Conservation (phyloP, 2,888 invertebrate genomes). For the Oligia fasciuncula region DNA sequence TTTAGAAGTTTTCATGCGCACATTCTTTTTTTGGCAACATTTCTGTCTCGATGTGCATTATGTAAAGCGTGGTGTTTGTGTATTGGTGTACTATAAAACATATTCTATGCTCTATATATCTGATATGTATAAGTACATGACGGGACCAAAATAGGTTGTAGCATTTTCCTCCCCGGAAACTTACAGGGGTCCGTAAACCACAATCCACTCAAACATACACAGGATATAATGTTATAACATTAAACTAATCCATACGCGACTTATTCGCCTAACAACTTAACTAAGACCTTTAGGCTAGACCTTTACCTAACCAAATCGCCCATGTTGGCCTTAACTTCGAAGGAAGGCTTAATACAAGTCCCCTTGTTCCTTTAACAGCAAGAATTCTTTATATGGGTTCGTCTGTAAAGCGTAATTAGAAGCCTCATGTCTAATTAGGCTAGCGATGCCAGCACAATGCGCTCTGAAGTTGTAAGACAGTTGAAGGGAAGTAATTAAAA, state of each 20-base stretch:
- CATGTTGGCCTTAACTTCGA: conserved; percentile 15
- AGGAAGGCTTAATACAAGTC: conserved; percentile 12
- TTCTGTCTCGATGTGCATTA: background rate
- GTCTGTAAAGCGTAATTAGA: conserved; percentile 80
- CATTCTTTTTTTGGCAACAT: background rate
- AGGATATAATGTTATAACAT: conserved; percentile 11
- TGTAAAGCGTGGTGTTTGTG: background rate
- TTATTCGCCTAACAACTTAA: conserved; percentile 9
- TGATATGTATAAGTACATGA: background rate
- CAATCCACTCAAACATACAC: background rate
- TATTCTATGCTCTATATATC: background rate
- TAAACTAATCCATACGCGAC: conserved; percentile 16
- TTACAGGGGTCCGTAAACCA: background rate
- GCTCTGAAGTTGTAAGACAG: conserved; percentile 80
- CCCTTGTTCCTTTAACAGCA: conserved; percentile 21
- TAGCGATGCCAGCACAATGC: conserved; percentile 69
- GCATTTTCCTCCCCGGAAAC: background rate
- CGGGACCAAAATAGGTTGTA: background rate
- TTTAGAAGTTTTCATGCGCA: background rate
- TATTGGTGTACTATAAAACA: background rate
- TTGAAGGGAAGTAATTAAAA: conserved; percentile 84
- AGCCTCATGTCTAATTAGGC: conserved; percentile 79
- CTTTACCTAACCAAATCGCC: conserved; percentile 18
- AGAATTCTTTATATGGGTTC: conserved; percentile 54
- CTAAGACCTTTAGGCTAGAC: conserved; percentile 34